Evolutionary conservation across 2,113 vertebrate species (phyloP).

Genomic region (Bucco capensis): DNA sequence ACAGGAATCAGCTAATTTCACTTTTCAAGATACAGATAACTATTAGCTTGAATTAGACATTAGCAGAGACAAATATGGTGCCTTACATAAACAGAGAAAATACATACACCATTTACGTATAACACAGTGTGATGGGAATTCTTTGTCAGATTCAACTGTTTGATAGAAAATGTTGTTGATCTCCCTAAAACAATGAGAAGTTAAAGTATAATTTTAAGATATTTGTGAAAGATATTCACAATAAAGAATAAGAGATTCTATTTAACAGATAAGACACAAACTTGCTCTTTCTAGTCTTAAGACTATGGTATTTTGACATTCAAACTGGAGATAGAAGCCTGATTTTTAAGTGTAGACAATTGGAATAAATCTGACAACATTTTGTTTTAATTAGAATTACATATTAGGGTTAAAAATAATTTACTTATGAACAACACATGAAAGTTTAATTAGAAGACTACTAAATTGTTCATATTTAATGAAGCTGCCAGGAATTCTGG

Average conservation of each 20-base stretch:
- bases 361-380: slow-evolving; percentile 1
- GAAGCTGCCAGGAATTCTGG: slow-evolving; percentile 13
- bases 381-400: slow-evolving; percentile 47
- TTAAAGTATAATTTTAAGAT: neutral
- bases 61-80: neutral
- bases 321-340: slow-evolving; percentile 15
- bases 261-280: neutral
- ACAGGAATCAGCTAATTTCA: neutral
- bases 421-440: neutral
- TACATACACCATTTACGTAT: neutral
- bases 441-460: slow-evolving; percentile 44
- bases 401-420: slow-evolving; percentile 43
- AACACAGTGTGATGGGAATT: neutral
- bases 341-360: too few relatives aligned
- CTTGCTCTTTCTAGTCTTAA: neutral
- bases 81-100: neutral
- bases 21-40: neutral
- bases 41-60: neutral
- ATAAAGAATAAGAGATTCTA: neutral
- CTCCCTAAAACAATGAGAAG: neutral
- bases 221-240: neutral
- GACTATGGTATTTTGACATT: neutral
- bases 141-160: neutral
- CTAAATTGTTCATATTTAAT: slow-evolving; percentile 61
- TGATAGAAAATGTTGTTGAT: neutral